These are phyloP conservation scores for Drosophila willistoni DNA, from an alignment of 1,140 invertebrate species.

Conservation along the genomic window DNA sequence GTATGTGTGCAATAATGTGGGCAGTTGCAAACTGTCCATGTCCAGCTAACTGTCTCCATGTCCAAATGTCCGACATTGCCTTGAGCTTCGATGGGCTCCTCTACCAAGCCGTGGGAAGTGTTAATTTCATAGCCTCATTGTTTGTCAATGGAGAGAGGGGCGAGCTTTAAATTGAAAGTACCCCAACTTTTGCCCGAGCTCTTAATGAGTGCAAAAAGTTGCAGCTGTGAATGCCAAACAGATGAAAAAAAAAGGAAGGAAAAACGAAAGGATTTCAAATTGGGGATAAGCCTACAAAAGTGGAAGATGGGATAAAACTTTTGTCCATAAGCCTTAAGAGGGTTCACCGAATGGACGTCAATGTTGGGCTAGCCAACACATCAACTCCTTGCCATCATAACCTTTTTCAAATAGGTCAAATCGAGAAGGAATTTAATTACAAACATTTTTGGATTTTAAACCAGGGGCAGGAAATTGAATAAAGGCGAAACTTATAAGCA, in stretches of 20 bases:
- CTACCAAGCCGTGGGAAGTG: constrained; percentile 64
- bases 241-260: constrained; percentile 16
- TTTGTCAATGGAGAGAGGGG: constrained; percentile 54
- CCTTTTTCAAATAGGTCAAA: background rate
- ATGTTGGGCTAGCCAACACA: background rate
- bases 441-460: background rate
- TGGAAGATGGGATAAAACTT: constrained; percentile 5
- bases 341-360: background rate
- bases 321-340: background rate
- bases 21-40: constrained; percentile 35
- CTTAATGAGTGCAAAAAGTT: constrained; percentile 52
- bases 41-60: constrained; percentile 34
- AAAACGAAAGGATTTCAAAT: constrained; percentile 30
- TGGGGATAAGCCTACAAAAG: constrained; percentile 24
- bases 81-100: constrained; percentile 66
- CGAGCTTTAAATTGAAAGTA: constrained; percentile 38
- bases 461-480: background rate
- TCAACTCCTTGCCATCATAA: background rate
- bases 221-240: constrained; percentile 45
- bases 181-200: constrained; percentile 61
- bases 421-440: constrained; percentile 7
- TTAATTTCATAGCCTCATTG: constrained; percentile 76
- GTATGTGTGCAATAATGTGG: constrained; percentile 24
- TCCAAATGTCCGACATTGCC: constrained; percentile 51
- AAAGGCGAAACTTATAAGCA: too few relatives aligned